These are phyloP conservation scores for Myrmophylax atrothorax DNA, from an alignment of 2,113 vertebrate species.

Conservation along the genomic window DNA sequence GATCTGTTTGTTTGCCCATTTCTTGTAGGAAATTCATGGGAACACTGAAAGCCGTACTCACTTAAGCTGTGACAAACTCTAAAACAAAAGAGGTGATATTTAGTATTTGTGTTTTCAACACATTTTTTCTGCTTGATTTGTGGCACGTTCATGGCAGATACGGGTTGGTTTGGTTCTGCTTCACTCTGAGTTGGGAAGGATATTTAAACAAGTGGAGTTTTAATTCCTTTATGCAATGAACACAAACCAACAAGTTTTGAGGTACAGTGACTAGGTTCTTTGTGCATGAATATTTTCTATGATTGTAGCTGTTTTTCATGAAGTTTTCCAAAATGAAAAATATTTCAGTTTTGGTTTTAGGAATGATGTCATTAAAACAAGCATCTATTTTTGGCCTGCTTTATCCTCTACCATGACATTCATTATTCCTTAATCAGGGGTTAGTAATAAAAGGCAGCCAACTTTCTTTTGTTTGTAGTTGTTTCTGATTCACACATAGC, in stretches of 20 bases:
- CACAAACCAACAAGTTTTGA: not conserved
- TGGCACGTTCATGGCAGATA: not conserved
- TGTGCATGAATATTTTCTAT: not conserved
- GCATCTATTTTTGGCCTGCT: not conserved
- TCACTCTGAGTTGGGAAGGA: not conserved
- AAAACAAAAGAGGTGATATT: not conserved
- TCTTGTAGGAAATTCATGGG: not conserved
- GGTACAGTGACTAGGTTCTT: not conserved
- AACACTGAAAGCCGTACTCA: not conserved
- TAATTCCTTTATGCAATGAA: not conserved
- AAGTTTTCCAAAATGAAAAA: not conserved
- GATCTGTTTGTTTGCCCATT: not conserved
- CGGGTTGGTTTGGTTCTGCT: not conserved
- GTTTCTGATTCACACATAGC: conserved; percentile 40
- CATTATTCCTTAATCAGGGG: not conserved
- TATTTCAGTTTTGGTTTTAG: conserved; percentile 6
- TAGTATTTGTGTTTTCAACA: not conserved
- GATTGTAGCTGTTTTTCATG: not conserved
- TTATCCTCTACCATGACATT: not conserved
- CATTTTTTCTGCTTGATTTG: not conserved
- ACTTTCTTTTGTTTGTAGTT: conserved; percentile 6
- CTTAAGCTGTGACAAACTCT: not conserved
- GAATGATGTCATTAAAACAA: not conserved
- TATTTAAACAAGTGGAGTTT: not conserved
- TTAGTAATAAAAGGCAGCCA: not conserved